Evolutionary conservation across 2,797 vertebrate species (phyloP).

Genomic region (Scolopax bukidnonensis): DNA sequence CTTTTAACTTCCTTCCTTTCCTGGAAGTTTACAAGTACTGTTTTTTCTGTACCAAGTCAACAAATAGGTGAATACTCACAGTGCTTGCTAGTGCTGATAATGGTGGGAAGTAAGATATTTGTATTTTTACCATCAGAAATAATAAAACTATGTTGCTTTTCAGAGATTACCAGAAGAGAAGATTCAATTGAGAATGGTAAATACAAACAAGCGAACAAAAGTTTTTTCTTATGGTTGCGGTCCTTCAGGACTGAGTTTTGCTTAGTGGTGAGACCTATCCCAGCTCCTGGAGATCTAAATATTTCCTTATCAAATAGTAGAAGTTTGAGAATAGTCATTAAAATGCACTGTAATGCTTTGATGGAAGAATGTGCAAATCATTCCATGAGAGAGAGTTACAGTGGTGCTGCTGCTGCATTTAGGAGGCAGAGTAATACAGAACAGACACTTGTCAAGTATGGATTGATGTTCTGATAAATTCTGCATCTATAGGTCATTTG

Average conservation of each 20-base stretch:
- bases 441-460: not conserved
- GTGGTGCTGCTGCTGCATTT: not conserved
- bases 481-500: not conserved
- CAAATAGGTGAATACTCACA: not conserved
- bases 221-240: not conserved
- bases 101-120: not conserved
- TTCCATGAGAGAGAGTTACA: not conserved
- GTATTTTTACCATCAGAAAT: not conserved
- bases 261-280: not conserved
- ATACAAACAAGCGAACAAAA: not conserved
- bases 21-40: not conserved
- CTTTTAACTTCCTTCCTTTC: not conserved
- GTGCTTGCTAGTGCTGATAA: not conserved
- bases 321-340: not conserved
- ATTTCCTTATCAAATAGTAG: not conserved
- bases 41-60: not conserved
- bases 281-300: not conserved
- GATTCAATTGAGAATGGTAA: conserved; percentile 36
- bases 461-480: not conserved
- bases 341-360: not conserved
- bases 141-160: conserved; percentile 15
- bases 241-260: not conserved
- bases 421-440: not conserved
- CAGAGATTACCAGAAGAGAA: conserved; percentile 35
- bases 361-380: not conserved